Conservation (phyloP, 92 coral and sea anemone genomes). For the Parazoanthus atlanticus region DNA sequence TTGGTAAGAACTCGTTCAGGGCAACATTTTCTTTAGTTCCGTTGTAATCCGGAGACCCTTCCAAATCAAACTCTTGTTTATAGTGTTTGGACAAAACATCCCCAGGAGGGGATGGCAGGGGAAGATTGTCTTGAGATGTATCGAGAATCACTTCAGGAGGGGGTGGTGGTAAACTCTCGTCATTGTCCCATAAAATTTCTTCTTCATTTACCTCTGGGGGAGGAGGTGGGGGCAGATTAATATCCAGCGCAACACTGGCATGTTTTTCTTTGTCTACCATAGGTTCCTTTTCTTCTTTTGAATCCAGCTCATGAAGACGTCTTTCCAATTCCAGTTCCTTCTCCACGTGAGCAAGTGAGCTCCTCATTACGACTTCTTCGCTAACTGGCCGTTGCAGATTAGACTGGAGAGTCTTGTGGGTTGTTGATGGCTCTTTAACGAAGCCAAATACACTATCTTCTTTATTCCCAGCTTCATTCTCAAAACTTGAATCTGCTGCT, state of each 20-base stretch:
- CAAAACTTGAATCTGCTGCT: background rate
- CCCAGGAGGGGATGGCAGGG: slow-evolving; percentile 83
- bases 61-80: slow-evolving; percentile 9
- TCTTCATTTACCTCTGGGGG: slow-evolving; percentile 61
- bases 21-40: background rate
- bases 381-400: slow-evolving; percentile 21
- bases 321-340: slow-evolving; percentile 10
- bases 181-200: slow-evolving; percentile 60
- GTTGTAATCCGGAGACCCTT: background rate
- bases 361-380: slow-evolving; percentile 7
- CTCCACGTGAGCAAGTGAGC: background rate
- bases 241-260: slow-evolving; percentile 6
- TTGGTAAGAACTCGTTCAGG: background rate
- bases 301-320: slow-evolving; percentile 1
- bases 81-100: slow-evolving; percentile 45
- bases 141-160: slow-evolving; percentile 64
- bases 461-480: background rate
- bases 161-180: slow-evolving; percentile 83
- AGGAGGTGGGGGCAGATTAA: slow-evolving; percentile 40
- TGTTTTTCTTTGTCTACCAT: background rate
- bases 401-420: background rate
- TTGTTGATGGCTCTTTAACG: background rate
- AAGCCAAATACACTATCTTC: background rate
- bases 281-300: background rate
- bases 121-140: slow-evolving; percentile 77